These are phyloP conservation scores for Cyaniris semiargus DNA, from an alignment of 2,888 invertebrate species.

Conservation along the genomic window DNA sequence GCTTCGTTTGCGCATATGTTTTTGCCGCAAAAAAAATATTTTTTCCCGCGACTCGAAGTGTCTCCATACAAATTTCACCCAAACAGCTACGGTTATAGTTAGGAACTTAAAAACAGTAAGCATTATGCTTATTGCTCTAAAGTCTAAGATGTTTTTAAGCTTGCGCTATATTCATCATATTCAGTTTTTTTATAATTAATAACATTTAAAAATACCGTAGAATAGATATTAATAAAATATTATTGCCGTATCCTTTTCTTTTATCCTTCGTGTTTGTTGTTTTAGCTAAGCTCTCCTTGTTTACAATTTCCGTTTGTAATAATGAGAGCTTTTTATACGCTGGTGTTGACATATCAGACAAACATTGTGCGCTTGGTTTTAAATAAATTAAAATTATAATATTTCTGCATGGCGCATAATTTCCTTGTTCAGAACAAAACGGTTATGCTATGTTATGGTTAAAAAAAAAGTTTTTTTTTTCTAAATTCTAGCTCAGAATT, in stretches of 20 bases:
- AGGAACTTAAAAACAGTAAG: too few relatives aligned
- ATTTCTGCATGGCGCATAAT: background rate
- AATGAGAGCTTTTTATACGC: background rate
- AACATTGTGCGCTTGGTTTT: background rate
- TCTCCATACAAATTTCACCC: background rate
- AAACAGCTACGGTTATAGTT: too few relatives aligned
- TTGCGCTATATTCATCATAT: too few relatives aligned
- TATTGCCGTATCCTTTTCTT: background rate
- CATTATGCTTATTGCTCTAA: too few relatives aligned
- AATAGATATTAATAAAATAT: background rate
- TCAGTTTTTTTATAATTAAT: too few relatives aligned
- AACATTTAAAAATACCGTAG: background rate
- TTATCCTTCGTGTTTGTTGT: conserved; percentile 6
- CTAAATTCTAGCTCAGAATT: too few relatives aligned
- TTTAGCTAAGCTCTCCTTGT: background rate
- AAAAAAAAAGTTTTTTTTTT: too few relatives aligned
- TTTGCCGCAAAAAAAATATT: background rate
- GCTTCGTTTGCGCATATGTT: too few relatives aligned
- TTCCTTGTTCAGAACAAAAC: too few relatives aligned
- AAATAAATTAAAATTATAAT: background rate
- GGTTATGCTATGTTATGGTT: too few relatives aligned
- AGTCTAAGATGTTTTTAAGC: too few relatives aligned
- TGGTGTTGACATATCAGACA: background rate
- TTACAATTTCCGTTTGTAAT: conserved; percentile 4
- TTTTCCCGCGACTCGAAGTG: background rate